A percentile compares a stretch with the other conserved stretches of the same genome.
Conservation (phyloP, 1,140 invertebrate genomes). For the Pteromalus puparum region DNA sequence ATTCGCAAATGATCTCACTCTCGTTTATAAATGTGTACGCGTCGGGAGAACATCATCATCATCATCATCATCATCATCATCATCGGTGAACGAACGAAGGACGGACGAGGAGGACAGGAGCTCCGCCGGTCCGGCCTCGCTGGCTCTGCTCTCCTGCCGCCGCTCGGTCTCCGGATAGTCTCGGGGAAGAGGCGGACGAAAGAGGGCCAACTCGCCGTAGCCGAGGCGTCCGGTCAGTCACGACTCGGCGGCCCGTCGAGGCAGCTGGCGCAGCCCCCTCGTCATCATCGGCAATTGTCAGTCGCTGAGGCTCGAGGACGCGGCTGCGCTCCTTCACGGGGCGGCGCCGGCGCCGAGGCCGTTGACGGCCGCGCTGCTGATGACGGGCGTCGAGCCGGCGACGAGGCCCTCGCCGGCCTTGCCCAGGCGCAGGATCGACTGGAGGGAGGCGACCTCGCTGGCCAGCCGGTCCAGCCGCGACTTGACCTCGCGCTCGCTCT, state of each 20-base stretch:
- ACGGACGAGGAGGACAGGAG: background rate
- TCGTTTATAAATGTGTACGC: conserved; percentile 5
- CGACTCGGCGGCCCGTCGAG: conserved; percentile 23
- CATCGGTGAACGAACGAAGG: background rate
- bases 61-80: too few species aligned
- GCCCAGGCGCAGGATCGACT: conserved; percentile 79
- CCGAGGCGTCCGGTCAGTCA: conserved; percentile 34
- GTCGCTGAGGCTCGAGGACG: conserved; percentile 34
- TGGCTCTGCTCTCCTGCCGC: background rate
- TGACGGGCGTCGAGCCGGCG: conserved; percentile 36
- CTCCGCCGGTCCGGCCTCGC: too few species aligned
- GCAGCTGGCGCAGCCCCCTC: background rate
- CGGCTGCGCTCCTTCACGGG: conserved; percentile 27
- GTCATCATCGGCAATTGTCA: conserved; percentile 34
- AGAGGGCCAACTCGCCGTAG: background rate
- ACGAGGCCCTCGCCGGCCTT: conserved; percentile 61
- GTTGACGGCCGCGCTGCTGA: conserved; percentile 20
- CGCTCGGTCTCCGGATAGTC: conserved; percentile 61
- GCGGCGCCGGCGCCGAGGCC: background rate
- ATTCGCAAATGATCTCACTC: conserved; percentile 44
- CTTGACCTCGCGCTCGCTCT: conserved; percentile 85
- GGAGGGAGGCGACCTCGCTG: conserved; percentile 93
- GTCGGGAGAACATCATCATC: conserved; percentile 1
- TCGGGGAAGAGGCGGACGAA: conserved; percentile 34
- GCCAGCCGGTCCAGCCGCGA: conserved; percentile 89